These are phyloP conservation scores for Chrysina gloriosa DNA, from an alignment of 2,888 invertebrate species.

Conservation along the genomic window DNA sequence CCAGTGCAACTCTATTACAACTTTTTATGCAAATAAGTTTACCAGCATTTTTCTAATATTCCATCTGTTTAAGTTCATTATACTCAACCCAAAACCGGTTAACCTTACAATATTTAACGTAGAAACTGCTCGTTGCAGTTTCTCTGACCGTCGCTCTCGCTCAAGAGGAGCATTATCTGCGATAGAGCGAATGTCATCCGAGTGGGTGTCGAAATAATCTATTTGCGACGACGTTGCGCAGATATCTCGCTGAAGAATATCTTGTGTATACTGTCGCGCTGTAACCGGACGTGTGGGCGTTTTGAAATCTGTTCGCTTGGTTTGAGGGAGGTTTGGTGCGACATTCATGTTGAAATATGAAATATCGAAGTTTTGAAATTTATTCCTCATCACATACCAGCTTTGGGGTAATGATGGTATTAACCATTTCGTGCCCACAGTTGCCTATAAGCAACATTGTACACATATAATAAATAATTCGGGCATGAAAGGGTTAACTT, in stretches of 20 bases:
- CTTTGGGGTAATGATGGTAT: too few relatives aligned
- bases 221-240: conserved; percentile 27
- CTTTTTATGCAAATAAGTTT: conserved; percentile 26
- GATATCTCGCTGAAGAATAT: conserved; percentile 7
- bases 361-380: too few relatives aligned
- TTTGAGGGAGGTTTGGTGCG: background rate
- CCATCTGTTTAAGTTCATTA: conserved; percentile 27
- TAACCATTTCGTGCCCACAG: too few relatives aligned
- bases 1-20: conserved; percentile 9
- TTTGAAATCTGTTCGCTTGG: conserved; percentile 18
- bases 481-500: too few relatives aligned
- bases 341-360: too few relatives aligned
- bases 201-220: conserved; percentile 33
- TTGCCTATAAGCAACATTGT: too few relatives aligned
- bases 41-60: conserved; percentile 27
- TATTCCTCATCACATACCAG: too few relatives aligned
- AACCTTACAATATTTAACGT: conserved; percentile 31
- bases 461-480: too few relatives aligned
- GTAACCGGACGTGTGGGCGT: conserved; percentile 4
- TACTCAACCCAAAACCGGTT: conserved; percentile 26
- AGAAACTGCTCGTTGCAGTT: conserved; percentile 22
- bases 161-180: conserved; percentile 11
- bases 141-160: background rate
- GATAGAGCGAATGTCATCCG: conserved; percentile 21
- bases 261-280: background rate